phyloP scores from a whole-genome alignment of 2,888 invertebrate species.

The Drosophila sordidapex region DNA sequence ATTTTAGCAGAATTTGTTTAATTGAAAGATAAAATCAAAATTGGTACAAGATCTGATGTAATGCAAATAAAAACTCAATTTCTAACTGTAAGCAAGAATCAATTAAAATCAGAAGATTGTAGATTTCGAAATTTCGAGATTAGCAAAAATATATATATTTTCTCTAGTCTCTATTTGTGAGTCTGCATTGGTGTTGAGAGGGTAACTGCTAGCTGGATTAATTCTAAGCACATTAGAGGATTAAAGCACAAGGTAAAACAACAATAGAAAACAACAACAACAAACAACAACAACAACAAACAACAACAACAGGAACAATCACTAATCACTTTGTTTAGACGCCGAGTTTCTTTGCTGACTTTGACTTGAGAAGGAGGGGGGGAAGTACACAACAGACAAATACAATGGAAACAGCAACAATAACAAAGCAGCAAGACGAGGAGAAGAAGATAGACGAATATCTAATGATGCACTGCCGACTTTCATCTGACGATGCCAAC shows the following conservation, averaged over 20 bases:
- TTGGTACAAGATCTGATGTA: background rate
- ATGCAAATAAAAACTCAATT: background rate
- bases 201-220: background rate
- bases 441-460: slow-evolving; percentile 26
- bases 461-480: slow-evolving; percentile 55
- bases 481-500: background rate
- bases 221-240: slow-evolving; percentile 2
- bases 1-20: background rate
- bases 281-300: background rate
- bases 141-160: background rate
- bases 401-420: slow-evolving; percentile 1
- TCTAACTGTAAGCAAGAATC: background rate
- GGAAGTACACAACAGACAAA: slow-evolving; percentile 9
- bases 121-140: background rate
- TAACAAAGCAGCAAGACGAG: background rate
- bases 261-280: slow-evolving; percentile 28
- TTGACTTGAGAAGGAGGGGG: background rate
- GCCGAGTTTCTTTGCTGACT: slow-evolving; percentile 5
- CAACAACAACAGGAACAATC: slow-evolving; percentile 28
- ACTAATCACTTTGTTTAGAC: slow-evolving; percentile 71
- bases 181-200: too few species aligned
- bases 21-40: background rate
- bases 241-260: slow-evolving; percentile 33
- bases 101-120: background rate
- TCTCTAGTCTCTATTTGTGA: background rate